Base-by-base conservation (phyloP, 2,113 vertebrate species). In the Danionella cerebrum region DNA sequence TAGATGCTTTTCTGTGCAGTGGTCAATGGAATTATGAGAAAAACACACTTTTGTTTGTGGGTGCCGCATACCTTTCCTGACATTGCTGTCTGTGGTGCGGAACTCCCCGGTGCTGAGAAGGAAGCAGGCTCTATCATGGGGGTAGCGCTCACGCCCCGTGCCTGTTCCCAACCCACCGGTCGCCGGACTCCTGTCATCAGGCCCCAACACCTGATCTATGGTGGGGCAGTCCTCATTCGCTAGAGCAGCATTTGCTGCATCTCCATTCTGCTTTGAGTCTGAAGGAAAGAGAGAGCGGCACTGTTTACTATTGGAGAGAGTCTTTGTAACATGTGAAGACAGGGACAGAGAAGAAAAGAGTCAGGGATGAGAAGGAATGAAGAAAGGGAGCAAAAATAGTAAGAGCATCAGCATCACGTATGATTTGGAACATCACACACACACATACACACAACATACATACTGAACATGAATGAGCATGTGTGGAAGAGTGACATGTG, bases 211-310 rank as follows among this genome's bases (percentile, higher is more conserved):
- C 89, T 98, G 95, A 90, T 98, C 95, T 80, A 98, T 98, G 85
- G 92, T 95, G 83, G 96, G 96, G 82, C 96, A 98, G 91, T 98
- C 96, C 91, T 98, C 96, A 42, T 98, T 97, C 86, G 95, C 96
- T 89, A 98, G 88, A 76, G 96, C 95, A 51, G 96, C 93, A 54
- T 93, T 98, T 81, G 95, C 92, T 63, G 95, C 93, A 58, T 98
- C 95, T 52, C 96, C 96, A 69, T 98, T 98, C 89, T 93, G 93
- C 90, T 98, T 98, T 77, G 95, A 94, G 89, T 98, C 95, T 97
- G 60, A 16, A 42, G 35, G 12, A 25, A 1, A 29, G 35, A 38
- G 45, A 31, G n/a, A 36, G 33, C 6, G 2, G 29, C 3, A 52
- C 48, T 27, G 13, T 31, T 7, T 18, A 19, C 22, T 9, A 39